phyloP scores from a whole-genome alignment of 2,888 invertebrate genomes.

The Drosophila cognata region DNA sequence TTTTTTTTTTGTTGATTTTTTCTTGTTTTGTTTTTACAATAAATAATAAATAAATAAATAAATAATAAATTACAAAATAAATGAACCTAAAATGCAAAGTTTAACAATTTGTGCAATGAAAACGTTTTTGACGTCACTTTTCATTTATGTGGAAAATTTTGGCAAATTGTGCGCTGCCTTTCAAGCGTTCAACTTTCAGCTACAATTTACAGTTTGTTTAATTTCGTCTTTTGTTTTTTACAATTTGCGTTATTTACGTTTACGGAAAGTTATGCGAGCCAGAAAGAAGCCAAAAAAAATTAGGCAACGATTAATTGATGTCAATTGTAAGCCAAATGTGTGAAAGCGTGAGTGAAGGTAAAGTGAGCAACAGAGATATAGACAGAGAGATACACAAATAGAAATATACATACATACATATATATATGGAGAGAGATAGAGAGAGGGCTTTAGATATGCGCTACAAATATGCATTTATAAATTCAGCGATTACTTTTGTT shows the following conservation, averaged over 20 bases:
- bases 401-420: conserved; percentile 9
- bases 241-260: conserved; percentile 75
- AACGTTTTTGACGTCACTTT: conserved; percentile 48
- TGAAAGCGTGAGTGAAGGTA: conserved; percentile 68
- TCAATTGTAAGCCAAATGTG: conserved; percentile 78
- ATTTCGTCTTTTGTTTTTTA: conserved; percentile 52
- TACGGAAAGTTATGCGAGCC: conserved; percentile 70
- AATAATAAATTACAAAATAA: conserved; percentile 77
- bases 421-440: conserved; percentile 3
- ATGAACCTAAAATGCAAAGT: conserved; percentile 77
- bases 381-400: conserved; percentile 48
- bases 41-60: conserved; percentile 78
- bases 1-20: conserved; percentile 28
- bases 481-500: conserved; percentile 22
- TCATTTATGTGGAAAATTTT: conserved; percentile 29
- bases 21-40: conserved; percentile 69
- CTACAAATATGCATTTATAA: conserved; percentile 46
- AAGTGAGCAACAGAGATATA: conserved; percentile 53
- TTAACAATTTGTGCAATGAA: conserved; percentile 66
- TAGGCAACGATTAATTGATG: conserved; percentile 53
- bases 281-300: conserved; percentile 51
- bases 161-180: conserved; percentile 68
- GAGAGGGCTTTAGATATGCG: conserved; percentile 34
- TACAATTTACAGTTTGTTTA: conserved; percentile 67
- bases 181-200: conserved; percentile 80